Percentiles rank a stretch among this genome's conserved stretches.
Evolutionary conservation across 2,113 vertebrate genomes (phyloP).

Genomic region (Channa maculata): DNA sequence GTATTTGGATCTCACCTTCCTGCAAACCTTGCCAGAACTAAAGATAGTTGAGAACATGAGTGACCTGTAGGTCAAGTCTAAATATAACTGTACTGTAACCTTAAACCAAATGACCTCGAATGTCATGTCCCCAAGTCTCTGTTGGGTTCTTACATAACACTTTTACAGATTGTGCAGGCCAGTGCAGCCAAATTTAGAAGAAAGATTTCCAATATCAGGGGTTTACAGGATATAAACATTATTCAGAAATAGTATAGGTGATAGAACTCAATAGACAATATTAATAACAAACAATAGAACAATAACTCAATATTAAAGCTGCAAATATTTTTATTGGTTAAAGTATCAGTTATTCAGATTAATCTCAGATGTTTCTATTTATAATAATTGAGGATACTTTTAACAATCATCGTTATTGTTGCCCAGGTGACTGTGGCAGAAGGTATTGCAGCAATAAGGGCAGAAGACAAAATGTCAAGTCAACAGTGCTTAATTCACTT

Average conservation of each 20-base stretch:
- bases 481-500: too few relatives aligned
- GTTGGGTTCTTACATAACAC: not conserved
- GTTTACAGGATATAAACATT: not conserved
- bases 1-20: slow-evolving; percentile 1
- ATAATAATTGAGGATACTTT: too few relatives aligned
- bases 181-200: not conserved
- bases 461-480: too few relatives aligned
- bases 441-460: too few relatives aligned
- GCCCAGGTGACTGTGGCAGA: too few relatives aligned
- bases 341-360: too few relatives aligned
- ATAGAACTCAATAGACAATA: not conserved
- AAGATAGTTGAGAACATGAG: slow-evolving; percentile 33
- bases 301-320: not conserved
- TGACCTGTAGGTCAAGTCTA: slow-evolving; percentile 57
- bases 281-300: too few relatives aligned
- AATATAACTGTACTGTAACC: slow-evolving; percentile 66
- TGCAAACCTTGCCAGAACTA: slow-evolving; percentile 24
- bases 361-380: too few relatives aligned
- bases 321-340: not conserved
- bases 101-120: slow-evolving; percentile 51
- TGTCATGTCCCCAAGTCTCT: slow-evolving; percentile 16
- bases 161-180: not conserved
- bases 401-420: too few relatives aligned
- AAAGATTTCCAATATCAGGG: not conserved
- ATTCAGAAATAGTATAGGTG: not conserved